phyloP scores from a whole-genome alignment of 2,888 invertebrate species.

The Crocallis elinguaria region DNA sequence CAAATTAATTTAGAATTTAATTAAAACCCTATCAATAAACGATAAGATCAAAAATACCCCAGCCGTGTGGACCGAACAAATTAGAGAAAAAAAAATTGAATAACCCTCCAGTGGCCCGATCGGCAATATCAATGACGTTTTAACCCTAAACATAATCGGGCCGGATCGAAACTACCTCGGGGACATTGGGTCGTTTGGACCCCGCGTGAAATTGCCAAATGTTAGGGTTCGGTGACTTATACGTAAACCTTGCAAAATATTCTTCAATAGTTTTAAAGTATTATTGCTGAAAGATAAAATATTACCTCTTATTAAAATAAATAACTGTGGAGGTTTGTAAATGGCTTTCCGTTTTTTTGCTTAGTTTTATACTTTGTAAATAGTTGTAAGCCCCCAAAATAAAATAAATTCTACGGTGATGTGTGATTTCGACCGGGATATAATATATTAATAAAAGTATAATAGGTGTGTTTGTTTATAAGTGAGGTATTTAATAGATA shows the following conservation, averaged over 20 bases:
- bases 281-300: too few species aligned
- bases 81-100: slow-evolving; percentile 76
- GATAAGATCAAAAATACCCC: slow-evolving; percentile 38
- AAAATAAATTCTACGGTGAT: neutral
- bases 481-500: too few species aligned
- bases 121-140: slow-evolving; percentile 82
- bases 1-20: slow-evolving; percentile 50
- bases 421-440: too few species aligned
- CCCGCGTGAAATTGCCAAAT: slow-evolving; percentile 76
- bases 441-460: too few species aligned
- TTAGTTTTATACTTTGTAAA: too few species aligned
- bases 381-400: too few species aligned
- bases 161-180: slow-evolving; percentile 82
- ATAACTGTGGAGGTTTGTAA: too few species aligned
- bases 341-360: too few species aligned
- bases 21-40: slow-evolving; percentile 63
- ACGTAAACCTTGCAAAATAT: slow-evolving; percentile 60
- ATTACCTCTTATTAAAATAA: too few species aligned
- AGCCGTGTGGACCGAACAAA: slow-evolving; percentile 71
- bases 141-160: slow-evolving; percentile 84
- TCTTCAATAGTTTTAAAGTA: neutral
- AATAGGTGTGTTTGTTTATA: too few species aligned
- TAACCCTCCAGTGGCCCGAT: slow-evolving; percentile 76
- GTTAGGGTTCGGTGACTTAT: slow-evolving; percentile 49
- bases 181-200: slow-evolving; percentile 74